Base-by-base conservation (phyloP, 2,113 vertebrate genomes). In the Elaphurus davidianus region DNA sequence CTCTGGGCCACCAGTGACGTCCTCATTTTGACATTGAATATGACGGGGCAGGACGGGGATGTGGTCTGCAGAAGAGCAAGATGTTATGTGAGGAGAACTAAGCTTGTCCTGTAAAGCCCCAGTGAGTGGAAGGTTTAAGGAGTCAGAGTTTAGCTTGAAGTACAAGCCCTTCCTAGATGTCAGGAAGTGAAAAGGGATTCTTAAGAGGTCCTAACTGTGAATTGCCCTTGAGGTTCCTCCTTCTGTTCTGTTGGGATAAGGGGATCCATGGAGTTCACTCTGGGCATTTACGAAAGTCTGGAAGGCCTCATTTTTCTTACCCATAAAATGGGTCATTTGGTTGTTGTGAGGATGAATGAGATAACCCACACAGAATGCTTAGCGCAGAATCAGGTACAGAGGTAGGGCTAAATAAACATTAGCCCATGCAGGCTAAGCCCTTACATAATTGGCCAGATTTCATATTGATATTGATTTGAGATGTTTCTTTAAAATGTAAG, bases 381-480 rank as follows among this genome's bases (percentile, higher is more conserved):
- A 52, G 40, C 30, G 40, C n/a, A 10, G 78, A 45, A 43, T 82
- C n/a, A 90, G 76, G 8, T 47, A n/a, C 19, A 82, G 50, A 93
- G 62, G 62, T n/a, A 50, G 30, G 16, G 60, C 87, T 94, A 85
- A 95, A 87, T 79, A 93, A 93, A 67, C 90, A 90, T 91, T 82
- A 95, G 64, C 57, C 43, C 1, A 17, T 67, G 36, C 16, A 27
- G 0, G 3, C 60, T 52, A 89, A 96, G 91, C 71, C 78, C 91
- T 87, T 43, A 57, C 52, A 15, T 92, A 91, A 95, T 87, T 84
- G 97, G 84, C 87, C 78, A 90, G 90, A 74, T 97, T 96, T 97
- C 55, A 82, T 92, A 94, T 60, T 87, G 94, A 47, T 97, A 97
- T 90, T 94, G 94, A 98, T 96, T 90, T 84, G 62, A 97, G 90